Evolutionary conservation across 2,113 vertebrate genomes (phyloP), one percentile per base, ranked within the genome.

Genomic region (Suncus etruscus): DNA sequence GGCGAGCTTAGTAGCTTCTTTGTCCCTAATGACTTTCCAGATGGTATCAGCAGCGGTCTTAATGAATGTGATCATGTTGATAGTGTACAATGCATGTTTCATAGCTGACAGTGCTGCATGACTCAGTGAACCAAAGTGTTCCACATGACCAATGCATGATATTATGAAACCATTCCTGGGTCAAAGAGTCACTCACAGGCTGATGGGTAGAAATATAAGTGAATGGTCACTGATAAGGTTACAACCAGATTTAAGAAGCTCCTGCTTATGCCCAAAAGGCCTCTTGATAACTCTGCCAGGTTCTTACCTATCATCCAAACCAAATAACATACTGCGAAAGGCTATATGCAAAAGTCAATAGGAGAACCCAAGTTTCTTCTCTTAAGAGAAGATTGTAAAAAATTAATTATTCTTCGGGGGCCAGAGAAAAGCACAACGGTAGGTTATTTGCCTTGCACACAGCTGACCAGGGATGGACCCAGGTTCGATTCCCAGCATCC

Each of bases 51-150:
- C 47, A 12, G 29, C 83, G 27, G 31, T 83, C 18, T 73, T 45
- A 74, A 31, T 72, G 58, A 80, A 86, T 16, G 6, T 25, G 25
- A 68, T 79, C 48, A 91, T 29, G 29, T 32, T 81, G 2, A 79
- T 75, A 69, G 66, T 79, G 0, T 79, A 66, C 73, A 76, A 89
- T 73, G 15, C 84, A 84, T 78, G 18, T n/a, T 68, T 85, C 32
- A 81, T 18, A 91, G 65, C 50, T 92, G 25, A 73, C 72, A 95
- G 20, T 68, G 73, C 4, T 85, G 31, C 18, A 63, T 39, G 87
- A 83, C 12, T 77, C 63, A 77, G 10, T 14, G 9, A 88, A 32
- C 45, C 31, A 31, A 1, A 77, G 66, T 50, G 73, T 78, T 54
- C 27, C 47, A 83, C 87, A 73, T 79, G 73, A 79, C 14, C 32